These are phyloP conservation scores for Hylomyscus alleni DNA, from an alignment of 2,797 vertebrate genomes.

Conservation along the genomic window DNA sequence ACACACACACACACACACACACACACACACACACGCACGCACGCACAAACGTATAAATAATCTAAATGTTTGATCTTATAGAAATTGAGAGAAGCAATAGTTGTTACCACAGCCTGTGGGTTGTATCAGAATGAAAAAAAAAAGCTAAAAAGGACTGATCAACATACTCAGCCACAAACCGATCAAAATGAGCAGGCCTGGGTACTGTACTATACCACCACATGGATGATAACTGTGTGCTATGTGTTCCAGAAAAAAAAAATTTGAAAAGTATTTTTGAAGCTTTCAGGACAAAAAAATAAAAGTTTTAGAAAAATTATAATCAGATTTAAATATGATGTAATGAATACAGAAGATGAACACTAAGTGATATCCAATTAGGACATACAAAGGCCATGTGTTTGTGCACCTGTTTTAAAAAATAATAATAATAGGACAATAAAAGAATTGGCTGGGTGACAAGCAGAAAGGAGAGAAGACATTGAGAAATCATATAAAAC, in stretches of 20 bases:
- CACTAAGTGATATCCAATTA: neutral
- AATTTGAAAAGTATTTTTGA: neutral
- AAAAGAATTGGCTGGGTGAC: conserved; percentile 19
- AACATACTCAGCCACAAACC: neutral
- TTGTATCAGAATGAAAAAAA: too few relatives aligned
- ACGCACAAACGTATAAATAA: neutral
- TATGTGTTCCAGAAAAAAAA: neutral
- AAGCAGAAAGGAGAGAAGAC: conserved; percentile 18
- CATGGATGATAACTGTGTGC: neutral
- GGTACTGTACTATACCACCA: neutral
- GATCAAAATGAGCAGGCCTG: neutral
- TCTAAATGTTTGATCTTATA: neutral
- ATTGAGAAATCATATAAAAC: neutral
- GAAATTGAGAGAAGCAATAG: neutral
- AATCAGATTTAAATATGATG: neutral
- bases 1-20: neutral
- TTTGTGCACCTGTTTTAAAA: neutral
- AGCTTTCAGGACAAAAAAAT: neutral
- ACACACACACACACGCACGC: neutral
- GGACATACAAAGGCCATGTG: neutral
- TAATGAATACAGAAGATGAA: neutral
- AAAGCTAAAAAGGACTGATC: neutral
- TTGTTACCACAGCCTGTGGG: neutral
- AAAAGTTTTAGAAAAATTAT: neutral
- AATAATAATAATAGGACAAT: neutral